These are phyloP conservation scores for Hymenopus coronatus DNA, from an alignment of 2,888 invertebrate genomes.

Conservation along the genomic window DNA sequence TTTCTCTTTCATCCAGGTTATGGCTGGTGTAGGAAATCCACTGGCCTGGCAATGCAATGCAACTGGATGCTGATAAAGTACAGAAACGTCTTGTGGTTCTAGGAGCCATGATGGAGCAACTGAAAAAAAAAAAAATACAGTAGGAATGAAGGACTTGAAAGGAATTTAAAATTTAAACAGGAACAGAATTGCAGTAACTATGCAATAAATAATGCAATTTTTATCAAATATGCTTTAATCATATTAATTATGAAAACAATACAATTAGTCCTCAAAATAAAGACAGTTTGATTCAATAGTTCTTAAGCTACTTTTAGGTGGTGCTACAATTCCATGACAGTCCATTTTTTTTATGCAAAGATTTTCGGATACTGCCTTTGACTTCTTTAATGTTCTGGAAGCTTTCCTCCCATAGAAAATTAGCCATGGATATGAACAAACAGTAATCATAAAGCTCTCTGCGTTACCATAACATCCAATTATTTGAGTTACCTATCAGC, in stretches of 20 bases:
- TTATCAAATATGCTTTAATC: neutral
- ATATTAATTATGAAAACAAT: neutral
- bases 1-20: constrained; percentile 56
- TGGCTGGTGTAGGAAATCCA: constrained; percentile 68
- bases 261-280: too few relatives aligned
- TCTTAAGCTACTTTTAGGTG: too few relatives aligned
- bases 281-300: too few relatives aligned
- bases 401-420: too few relatives aligned
- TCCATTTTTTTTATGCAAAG: too few relatives aligned
- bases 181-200: neutral
- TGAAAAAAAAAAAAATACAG: constrained; percentile 42
- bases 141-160: neutral
- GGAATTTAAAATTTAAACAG: neutral
- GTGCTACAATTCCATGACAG: too few relatives aligned
- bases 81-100: constrained; percentile 70
- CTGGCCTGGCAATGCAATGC: constrained; percentile 70
- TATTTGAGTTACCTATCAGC: too few relatives aligned
- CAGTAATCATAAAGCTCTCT: too few relatives aligned
- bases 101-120: constrained; percentile 74
- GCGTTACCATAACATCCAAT: too few relatives aligned
- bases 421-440: too few relatives aligned
- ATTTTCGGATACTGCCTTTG: too few relatives aligned
- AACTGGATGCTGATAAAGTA: constrained; percentile 67
- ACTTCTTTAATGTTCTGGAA: too few relatives aligned
- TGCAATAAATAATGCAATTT: neutral